A percentile compares a stretch with the other conserved stretches of the same genome.
These are phyloP conservation scores for Euphonia xanthogaster DNA, from an alignment of 2,797 vertebrate species.

Conservation along the genomic window DNA sequence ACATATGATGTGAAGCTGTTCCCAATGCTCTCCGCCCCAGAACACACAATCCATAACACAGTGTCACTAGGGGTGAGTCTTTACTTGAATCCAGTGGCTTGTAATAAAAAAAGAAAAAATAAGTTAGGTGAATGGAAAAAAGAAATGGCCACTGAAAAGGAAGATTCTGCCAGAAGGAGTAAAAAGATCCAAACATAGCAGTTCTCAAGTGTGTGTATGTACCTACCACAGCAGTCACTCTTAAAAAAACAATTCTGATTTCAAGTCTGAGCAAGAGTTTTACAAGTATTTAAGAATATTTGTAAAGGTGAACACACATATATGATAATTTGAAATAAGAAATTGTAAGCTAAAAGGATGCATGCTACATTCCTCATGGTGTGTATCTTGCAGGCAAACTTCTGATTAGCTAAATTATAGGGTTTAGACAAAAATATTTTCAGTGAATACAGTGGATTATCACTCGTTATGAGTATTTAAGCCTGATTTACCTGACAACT, in stretches of 20 bases:
- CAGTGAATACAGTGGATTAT: background rate
- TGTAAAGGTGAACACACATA: background rate
- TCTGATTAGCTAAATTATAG: background rate
- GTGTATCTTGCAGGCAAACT: background rate
- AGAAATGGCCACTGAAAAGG: background rate
- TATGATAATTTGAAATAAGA: background rate
- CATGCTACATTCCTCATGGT: background rate
- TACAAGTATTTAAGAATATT: background rate
- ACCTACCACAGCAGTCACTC: background rate
- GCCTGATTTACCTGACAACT: background rate
- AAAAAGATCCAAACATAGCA: background rate
- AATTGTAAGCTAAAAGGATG: background rate
- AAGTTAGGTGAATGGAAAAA: background rate
- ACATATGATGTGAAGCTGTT: slow-evolving; percentile 98
- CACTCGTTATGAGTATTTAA: background rate
- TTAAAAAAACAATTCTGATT: background rate
- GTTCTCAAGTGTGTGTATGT: background rate
- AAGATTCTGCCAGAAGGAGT: background rate
- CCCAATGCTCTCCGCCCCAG: slow-evolving; percentile 95
- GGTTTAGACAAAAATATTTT: background rate
- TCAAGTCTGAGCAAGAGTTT: background rate
- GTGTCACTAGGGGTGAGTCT: slow-evolving; percentile 90
- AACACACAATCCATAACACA: slow-evolving; percentile 96
- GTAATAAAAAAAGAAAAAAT: background rate
- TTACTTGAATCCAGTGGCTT: slow-evolving; percentile 92